phyloP scores from a whole-genome alignment of 2,113 vertebrate species.

The Paracanthobrama guichenoti region DNA sequence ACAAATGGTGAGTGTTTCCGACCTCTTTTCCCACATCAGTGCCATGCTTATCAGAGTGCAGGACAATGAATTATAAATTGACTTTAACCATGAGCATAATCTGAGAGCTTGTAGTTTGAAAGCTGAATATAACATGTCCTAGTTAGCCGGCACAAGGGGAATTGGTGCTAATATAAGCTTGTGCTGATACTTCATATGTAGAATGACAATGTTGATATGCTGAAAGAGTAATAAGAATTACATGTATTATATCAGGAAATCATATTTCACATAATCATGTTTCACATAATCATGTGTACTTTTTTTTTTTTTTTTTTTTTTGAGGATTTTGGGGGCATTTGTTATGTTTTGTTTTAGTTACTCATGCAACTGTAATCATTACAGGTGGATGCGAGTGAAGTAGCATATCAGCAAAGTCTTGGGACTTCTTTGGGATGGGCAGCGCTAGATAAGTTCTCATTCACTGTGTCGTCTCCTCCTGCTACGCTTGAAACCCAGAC shows the following conservation, averaged over 20 bases:
- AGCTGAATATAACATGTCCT: neutral
- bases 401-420: slow-evolving; percentile 79
- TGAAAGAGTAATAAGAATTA: neutral
- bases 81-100: slow-evolving; percentile 4
- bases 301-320: neutral
- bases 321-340: neutral
- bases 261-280: neutral
- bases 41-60: slow-evolving; percentile 20
- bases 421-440: slow-evolving; percentile 76
- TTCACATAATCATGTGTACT: too few species aligned
- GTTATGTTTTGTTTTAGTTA: neutral
- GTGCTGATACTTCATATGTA: neutral
- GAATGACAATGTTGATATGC: neutral
- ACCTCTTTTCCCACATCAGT: neutral
- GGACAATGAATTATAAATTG: slow-evolving; percentile 42
- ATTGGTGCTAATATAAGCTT: neutral
- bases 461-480: slow-evolving; percentile 80
- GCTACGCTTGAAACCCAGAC: slow-evolving; percentile 76
- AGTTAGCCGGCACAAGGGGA: neutral
- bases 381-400: slow-evolving; percentile 80
- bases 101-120: neutral
- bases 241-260: neutral
- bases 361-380: slow-evolving; percentile 46
- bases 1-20: slow-evolving; percentile 79
- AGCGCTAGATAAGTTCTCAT: slow-evolving; percentile 80